Conservation (phyloP, 2,888 invertebrate genomes). For the Heliconius charithonia region DNA sequence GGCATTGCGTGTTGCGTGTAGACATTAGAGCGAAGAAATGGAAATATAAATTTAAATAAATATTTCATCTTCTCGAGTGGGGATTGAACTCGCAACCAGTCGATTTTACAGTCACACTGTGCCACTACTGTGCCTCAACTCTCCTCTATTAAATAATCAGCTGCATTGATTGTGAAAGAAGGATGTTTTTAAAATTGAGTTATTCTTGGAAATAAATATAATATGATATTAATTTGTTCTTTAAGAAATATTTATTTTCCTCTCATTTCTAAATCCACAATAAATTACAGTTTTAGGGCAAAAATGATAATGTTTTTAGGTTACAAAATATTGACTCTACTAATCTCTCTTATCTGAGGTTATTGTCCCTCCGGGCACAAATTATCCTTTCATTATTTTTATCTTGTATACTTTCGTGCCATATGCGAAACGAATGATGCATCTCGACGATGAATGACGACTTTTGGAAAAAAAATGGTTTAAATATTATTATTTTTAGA, state of each 20-base stretch:
- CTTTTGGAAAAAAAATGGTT: not conserved
- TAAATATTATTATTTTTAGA: not conserved
- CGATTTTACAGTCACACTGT: no score
- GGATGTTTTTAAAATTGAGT: no score
- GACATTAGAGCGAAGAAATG: no score
- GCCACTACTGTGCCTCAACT: no score
- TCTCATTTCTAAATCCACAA: slow-evolving; percentile 1
- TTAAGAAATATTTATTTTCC: not conserved
- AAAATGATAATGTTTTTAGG: slow-evolving; percentile 21
- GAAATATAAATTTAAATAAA: no score
- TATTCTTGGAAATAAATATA: no score
- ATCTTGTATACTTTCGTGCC: slow-evolving; percentile 4
- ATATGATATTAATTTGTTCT: not conserved
- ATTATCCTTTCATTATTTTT: slow-evolving; percentile 31
- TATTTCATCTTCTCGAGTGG: no score
- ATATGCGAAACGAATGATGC: slow-evolving; percentile 15
- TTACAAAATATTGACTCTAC: slow-evolving; percentile 31
- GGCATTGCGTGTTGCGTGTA: no score
- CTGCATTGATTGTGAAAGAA: no score
- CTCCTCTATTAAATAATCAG: no score
- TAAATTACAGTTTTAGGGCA: slow-evolving; percentile 6
- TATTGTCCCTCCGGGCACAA: slow-evolving; percentile 36
- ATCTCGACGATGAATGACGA: not conserved
- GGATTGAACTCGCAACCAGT: no score
- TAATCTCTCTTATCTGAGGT: slow-evolving; percentile 37